A percentile compares a stretch with the other conserved stretches of the same genome.
These are phyloP conservation scores for Amazonetta brasiliensis DNA, from an alignment of 2,797 vertebrate species.

Conservation along the genomic window DNA sequence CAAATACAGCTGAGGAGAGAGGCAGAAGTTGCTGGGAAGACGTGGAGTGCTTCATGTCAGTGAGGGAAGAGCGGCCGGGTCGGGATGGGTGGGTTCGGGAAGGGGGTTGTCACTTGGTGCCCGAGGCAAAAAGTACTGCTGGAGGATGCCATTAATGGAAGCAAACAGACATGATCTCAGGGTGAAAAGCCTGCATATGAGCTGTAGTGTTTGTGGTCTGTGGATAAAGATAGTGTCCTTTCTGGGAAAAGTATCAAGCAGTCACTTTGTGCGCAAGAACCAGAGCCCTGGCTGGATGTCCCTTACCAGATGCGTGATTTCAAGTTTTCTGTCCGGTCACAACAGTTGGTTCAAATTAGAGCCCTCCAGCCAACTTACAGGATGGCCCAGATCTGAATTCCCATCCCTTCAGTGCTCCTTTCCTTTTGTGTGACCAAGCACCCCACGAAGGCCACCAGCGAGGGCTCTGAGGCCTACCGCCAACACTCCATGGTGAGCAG, in stretches of 20 bases:
- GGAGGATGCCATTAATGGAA: background rate
- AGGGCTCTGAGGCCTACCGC: background rate
- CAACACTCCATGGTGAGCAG: background rate
- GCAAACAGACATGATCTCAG: background rate
- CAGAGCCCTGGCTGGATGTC: background rate
- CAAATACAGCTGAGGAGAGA: background rate
- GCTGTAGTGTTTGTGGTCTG: background rate
- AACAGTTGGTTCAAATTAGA: background rate
- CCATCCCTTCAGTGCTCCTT: background rate
- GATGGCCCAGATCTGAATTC: background rate
- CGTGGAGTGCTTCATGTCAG: background rate
- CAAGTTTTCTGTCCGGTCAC: background rate
- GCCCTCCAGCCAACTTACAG: background rate
- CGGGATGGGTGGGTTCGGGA: background rate
- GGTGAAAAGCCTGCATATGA: background rate
- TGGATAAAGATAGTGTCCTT: background rate
- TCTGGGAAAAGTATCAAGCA: background rate
- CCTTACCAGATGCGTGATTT: background rate
- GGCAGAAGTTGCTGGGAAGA: background rate
- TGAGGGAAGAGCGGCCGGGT: accelerated
- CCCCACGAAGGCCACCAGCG: background rate
- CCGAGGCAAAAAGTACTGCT: background rate
- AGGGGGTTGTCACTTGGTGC: background rate
- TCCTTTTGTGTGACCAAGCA: background rate
- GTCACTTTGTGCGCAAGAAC: background rate